Evolutionary conservation across 2,888 invertebrate genomes (phyloP), one percentile per base, ranked within the genome.

Genomic region (Volucella inflata): DNA sequence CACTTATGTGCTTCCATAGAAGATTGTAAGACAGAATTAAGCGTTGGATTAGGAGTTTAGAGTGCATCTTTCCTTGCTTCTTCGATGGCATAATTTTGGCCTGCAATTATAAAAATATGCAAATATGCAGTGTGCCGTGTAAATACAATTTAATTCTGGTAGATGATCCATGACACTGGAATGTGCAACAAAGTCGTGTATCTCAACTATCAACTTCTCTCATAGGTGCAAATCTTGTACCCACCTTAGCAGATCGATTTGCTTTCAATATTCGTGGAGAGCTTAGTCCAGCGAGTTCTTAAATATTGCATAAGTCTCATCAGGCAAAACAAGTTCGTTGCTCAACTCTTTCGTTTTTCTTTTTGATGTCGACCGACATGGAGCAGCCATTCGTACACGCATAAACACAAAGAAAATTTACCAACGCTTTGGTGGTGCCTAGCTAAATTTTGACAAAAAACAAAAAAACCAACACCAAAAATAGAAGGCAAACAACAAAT

Each of bases 261-360:
- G 11, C 42, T 38, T 38, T 38, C 36, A 38, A 1, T n/a, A n/a
- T 36, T 10, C 30, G 6, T 30, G 30, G 36, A 36, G 2, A 4
- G 12, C 53, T 30, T 53, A n/a, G n/a, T 2, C 38, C 14, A 57
- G 38, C 12, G 14, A 0, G 59, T 57, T 57, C 57, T 57, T 16
- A 57, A 40, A 1, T 46, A 36, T 62, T 62, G 46, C 62, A 30
- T 62, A 62, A 62, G 46, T 12, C 46, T 12, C 44, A 11, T 17
- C 17, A 40, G 17, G 21, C 10, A 42, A 62, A 62, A 60, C 60
- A 60, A 60, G 60, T 60, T 60, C 46, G 8, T 30, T 44, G 21
- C 42, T 17, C 60, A 46, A 30, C 21, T 60, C 60, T 60, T 21
- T 62, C 36, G 48, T 36, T 48, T 48, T 55, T 9, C 11, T 21